Base-by-base conservation (phyloP, 2,888 invertebrate species). In the Pristionchus exspectatus region DNA sequence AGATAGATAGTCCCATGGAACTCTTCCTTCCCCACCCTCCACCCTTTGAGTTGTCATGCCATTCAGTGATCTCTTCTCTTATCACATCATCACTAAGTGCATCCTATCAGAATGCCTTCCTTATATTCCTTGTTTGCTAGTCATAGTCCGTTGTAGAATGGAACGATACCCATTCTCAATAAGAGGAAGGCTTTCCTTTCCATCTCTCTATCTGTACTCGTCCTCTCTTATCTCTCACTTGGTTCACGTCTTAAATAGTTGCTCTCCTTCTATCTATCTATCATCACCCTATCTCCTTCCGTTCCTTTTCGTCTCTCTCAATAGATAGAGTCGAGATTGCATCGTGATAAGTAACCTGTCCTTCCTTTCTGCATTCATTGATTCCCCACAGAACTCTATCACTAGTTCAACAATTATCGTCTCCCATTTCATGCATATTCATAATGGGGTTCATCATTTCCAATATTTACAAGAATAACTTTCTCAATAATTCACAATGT, bases 291-390 rank as follows among this genome's bases (percentile, higher is more conserved):
- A 56, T 83, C 83, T 50, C 83, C 56, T 83, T 56, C 83, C 83
- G 54, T 56, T 83, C 83, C 83, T 83, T 56, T 83, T 83, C 83
- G 54, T 83, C 83, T 83, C 54, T 83, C 83, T 56, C 56, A 56
- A 83, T 54, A 83, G 83, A 83, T 83, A 81, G 81, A 81, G 81
- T 33, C 38, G 77, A 44, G 77, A 77, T 44, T 44, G 77, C 77
- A 44, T 77, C 69, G 77, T 77, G 77, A 77, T 77, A 77, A 77
- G 38, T 77, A 72, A 72, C 69, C 69, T 72, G 69, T 77, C 77
- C 77, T 77, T 77, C 77, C 77, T 77, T 44, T 30, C 77, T 30
- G 5, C 77, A 44, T 24, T 24, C 24, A 77, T 77, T 38, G 77
- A 77, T 77, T 44, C 21, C 77, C 27, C 77, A 24, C 44, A 30